phyloP scores from a whole-genome alignment of 2,797 vertebrate species.

The Chelonia mydas region DNA sequence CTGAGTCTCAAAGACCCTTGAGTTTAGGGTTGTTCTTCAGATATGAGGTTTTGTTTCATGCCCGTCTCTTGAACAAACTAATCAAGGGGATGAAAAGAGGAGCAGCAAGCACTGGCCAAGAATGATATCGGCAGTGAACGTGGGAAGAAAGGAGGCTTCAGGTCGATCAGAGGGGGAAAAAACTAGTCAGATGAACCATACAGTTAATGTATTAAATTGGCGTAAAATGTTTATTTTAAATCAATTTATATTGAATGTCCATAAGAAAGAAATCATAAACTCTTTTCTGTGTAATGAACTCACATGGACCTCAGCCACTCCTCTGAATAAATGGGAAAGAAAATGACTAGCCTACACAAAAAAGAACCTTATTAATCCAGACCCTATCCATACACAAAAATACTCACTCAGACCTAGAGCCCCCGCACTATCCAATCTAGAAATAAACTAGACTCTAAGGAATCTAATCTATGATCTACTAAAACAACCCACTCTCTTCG shows the following conservation, averaged over 20 bases:
- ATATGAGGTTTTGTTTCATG: neutral
- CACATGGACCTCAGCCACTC: slow-evolving; percentile 44
- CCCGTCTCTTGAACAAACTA: neutral
- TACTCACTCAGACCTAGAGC: neutral
- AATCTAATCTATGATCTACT: neutral
- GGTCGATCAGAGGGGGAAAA: slow-evolving; percentile 49
- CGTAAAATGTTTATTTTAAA: slow-evolving; percentile 54
- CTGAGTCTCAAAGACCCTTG: neutral
- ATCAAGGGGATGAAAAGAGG: neutral
- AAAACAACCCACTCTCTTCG: neutral
- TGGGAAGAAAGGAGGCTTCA: slow-evolving; percentile 12
- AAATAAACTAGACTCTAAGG: neutral
- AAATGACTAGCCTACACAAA: neutral
- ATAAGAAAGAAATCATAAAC: slow-evolving; percentile 66
- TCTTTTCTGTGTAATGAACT: slow-evolving; percentile 46
- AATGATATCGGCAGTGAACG: neutral
- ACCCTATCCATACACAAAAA: neutral
- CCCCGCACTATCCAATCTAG: neutral
- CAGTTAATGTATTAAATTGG: slow-evolving; percentile 60
- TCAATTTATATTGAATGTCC: slow-evolving; percentile 55
- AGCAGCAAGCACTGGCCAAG: neutral
- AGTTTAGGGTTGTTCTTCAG: neutral
- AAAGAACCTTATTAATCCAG: neutral
- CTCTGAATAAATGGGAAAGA: neutral
- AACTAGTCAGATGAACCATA: slow-evolving; percentile 46